Percentiles rank a stretch among this genome's conserved stretches.
phyloP scores from a whole-genome alignment of 2,113 vertebrate genomes.

The Podocnemis expansa region DNA sequence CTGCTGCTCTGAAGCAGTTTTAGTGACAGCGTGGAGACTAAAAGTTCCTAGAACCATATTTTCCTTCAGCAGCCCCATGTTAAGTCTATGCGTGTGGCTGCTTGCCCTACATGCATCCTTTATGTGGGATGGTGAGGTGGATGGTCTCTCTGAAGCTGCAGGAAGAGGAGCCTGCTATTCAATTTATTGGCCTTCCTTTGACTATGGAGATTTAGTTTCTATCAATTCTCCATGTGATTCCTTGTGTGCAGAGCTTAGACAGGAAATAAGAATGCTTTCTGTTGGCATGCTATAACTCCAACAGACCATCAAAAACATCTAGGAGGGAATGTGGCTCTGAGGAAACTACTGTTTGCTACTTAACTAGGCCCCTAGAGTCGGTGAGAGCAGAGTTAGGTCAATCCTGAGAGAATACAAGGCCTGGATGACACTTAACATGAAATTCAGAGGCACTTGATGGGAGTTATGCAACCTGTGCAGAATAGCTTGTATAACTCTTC shows the following conservation, averaged over 20 bases:
- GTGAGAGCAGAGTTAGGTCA: neutral
- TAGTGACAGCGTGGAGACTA: neutral
- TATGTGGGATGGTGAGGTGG: neutral
- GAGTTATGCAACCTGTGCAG: too few species aligned
- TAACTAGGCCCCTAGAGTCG: neutral
- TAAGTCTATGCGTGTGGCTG: neutral
- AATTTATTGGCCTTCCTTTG: neutral
- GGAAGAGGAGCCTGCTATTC: neutral
- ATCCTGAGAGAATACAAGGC: neutral
- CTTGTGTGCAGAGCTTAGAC: neutral
- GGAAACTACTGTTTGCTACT: neutral
- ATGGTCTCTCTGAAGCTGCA: neutral
- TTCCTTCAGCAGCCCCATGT: neutral
- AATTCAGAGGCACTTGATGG: too few species aligned
- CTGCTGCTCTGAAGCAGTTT: neutral
- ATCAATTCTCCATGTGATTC: neutral
- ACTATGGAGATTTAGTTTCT: neutral
- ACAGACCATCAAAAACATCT: neutral
- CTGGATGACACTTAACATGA: too few species aligned
- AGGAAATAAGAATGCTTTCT: neutral
- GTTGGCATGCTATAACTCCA: neutral
- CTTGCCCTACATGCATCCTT: neutral
- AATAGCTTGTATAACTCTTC: too few species aligned
- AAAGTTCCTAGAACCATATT: neutral
- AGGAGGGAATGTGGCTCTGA: neutral